Percentiles rank a stretch among this genome's conserved stretches.
Conservation (phyloP, 2,113 vertebrate species). For the Elgaria multicarinata region DNA sequence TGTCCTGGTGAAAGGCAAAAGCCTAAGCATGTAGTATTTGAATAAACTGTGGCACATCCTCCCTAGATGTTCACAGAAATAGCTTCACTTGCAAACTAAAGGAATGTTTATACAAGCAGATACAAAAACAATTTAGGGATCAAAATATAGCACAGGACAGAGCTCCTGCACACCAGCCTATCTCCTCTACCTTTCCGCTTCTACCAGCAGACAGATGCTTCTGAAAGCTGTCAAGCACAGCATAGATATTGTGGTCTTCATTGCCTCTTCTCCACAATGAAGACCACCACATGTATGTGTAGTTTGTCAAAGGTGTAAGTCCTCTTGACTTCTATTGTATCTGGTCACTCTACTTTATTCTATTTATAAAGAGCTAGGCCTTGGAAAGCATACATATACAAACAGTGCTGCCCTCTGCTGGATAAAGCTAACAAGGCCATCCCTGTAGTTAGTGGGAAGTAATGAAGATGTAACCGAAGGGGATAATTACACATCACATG, state of each 20-base stretch:
- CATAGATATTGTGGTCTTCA: neutral
- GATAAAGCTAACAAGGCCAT: neutral
- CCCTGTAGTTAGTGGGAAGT: neutral
- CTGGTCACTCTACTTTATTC: neutral
- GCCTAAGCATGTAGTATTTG: neutral
- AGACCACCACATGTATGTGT: no score
- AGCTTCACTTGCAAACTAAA: neutral
- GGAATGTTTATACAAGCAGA: neutral
- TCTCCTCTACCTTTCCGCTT: neutral
- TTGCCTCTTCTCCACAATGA: no score
- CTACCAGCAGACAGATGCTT: neutral
- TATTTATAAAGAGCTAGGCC: neutral
- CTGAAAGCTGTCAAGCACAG: neutral
- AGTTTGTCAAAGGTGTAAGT: neutral
- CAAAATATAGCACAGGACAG: neutral
- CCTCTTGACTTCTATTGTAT: neutral
- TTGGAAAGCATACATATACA: neutral
- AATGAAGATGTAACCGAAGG: neutral
- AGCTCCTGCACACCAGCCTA: neutral
- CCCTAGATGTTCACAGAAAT: neutral
- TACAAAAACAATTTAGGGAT: neutral
- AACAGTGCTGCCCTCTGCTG: neutral
- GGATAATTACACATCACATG: neutral
- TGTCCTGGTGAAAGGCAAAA: neutral
- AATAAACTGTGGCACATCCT: fast-evolving